Percentiles rank a stretch among this genome's conserved stretches.
Conservation (phyloP, 2,113 vertebrate species). For the Aramus guarauna region DNA sequence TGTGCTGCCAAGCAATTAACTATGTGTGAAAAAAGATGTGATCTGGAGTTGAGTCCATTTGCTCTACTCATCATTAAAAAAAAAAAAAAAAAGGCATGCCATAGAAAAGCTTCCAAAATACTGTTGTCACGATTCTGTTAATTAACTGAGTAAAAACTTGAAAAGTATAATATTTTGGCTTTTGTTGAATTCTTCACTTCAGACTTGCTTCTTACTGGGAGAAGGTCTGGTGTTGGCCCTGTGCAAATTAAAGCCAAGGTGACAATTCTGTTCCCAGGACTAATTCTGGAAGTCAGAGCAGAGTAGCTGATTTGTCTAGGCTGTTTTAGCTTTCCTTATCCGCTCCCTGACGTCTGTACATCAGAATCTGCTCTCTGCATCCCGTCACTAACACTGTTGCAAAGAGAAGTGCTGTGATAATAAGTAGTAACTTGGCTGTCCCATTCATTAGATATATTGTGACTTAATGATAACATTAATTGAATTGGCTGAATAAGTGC, state of each 20-base stretch:
- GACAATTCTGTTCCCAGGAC: not conserved
- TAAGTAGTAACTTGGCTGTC: not conserved
- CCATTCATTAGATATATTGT: not conserved
- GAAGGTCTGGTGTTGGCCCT: not conserved
- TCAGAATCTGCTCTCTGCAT: not conserved
- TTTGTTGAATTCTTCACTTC: not conserved
- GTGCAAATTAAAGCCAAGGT: not conserved
- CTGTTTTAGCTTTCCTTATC: not conserved
- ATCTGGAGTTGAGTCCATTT: not conserved
- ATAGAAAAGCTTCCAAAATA: not conserved
- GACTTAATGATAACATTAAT: not conserved
- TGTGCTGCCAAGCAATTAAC: not conserved
- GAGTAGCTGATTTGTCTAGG: not conserved
- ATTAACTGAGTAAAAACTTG: not conserved
- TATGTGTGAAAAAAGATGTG: not conserved
- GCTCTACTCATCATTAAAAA: not conserved
- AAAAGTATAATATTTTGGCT: not conserved
- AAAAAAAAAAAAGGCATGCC: not conserved
- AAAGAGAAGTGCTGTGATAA: not conserved
- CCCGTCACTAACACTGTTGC: not conserved
- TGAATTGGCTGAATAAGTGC: not conserved
- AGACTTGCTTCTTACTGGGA: not conserved
- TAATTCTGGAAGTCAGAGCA: not conserved
- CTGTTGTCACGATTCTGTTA: not conserved
- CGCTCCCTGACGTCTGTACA: accelerated